Percentiles rank a stretch among this genome's conserved stretches.
Conservation (phyloP, 1,140 invertebrate genomes). For the Manduca sexta region DNA sequence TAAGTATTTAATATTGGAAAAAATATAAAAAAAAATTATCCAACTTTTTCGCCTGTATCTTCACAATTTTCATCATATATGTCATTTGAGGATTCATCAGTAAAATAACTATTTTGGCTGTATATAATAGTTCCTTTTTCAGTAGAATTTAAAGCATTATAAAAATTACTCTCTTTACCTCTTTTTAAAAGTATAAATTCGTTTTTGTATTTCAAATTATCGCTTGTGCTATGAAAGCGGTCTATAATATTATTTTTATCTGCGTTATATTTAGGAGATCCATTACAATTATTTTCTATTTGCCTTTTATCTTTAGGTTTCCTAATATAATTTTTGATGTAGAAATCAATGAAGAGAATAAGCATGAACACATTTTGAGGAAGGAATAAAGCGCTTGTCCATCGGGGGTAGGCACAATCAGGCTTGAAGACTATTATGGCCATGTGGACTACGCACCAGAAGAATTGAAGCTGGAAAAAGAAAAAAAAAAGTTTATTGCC, state of each 20-base stretch:
- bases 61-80: too few species aligned
- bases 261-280: neutral
- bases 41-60: too few species aligned
- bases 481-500: too few species aligned
- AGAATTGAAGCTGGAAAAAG: conserved; percentile 80
- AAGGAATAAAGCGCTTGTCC: conserved; percentile 75
- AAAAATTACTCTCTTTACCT: neutral
- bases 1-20: too few species aligned
- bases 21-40: too few species aligned
- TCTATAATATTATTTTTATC: neutral
- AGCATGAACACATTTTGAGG: conserved; percentile 85
- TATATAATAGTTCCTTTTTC: too few species aligned
- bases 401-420: conserved; percentile 83
- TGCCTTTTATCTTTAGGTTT: conserved; percentile 42
- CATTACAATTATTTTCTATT: conserved; percentile 7
- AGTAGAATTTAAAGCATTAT: too few species aligned
- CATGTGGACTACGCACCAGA: conserved; percentile 80
- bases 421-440: conserved; percentile 77
- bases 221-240: neutral
- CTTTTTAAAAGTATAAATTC: neutral
- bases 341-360: conserved; percentile 89
- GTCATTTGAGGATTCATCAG: too few species aligned
- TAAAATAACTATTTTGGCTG: too few species aligned
- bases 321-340: conserved; percentile 83
- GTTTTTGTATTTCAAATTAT: neutral